Percentiles rank a stretch among this genome's conserved stretches.
These are phyloP conservation scores for Phymorhynchus buccinoides DNA, from an alignment of 1,140 invertebrate genomes.

Conservation along the genomic window DNA sequence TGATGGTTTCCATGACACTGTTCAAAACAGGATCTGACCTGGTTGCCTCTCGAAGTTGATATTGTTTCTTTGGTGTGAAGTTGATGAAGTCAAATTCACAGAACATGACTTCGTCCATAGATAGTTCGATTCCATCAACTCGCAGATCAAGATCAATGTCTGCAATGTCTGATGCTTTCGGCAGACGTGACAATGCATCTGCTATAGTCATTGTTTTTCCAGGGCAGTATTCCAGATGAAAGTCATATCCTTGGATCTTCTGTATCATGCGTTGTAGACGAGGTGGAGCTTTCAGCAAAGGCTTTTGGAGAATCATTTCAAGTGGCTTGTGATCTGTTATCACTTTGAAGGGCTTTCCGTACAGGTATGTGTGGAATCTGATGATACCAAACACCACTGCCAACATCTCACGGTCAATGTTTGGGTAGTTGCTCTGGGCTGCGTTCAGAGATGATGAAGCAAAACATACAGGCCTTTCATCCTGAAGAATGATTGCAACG, in stretches of 20 bases:
- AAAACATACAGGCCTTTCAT: constrained; percentile 71
- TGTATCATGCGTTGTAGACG: constrained; percentile 74
- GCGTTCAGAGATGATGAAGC: constrained; percentile 70
- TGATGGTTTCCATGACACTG: constrained; percentile 24
- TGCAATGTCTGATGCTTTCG: neutral
- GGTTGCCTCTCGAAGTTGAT: neutral
- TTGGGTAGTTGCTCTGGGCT: constrained; percentile 72
- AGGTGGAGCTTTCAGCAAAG: constrained; percentile 66
- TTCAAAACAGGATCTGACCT: constrained; percentile 10
- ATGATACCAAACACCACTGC: constrained; percentile 73
- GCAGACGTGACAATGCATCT: constrained; percentile 39
- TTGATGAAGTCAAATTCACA: constrained; percentile 7
- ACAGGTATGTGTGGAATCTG: constrained; percentile 71
- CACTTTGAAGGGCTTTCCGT: constrained; percentile 59
- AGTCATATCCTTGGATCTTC: constrained; percentile 71
- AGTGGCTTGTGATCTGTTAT: constrained; percentile 66
- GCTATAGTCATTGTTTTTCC: constrained; percentile 72
- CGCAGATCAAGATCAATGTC: neutral
- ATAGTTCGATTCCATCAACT: neutral
- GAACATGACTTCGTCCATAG: neutral
- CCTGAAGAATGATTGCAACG: constrained; percentile 73
- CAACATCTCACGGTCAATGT: constrained; percentile 74
- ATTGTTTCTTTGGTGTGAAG: constrained; percentile 30
- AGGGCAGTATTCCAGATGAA: constrained; percentile 69
- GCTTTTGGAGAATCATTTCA: constrained; percentile 71